Evolutionary conservation across 2,888 invertebrate species (phyloP).

Genomic region (Nycteola revayana): DNA sequence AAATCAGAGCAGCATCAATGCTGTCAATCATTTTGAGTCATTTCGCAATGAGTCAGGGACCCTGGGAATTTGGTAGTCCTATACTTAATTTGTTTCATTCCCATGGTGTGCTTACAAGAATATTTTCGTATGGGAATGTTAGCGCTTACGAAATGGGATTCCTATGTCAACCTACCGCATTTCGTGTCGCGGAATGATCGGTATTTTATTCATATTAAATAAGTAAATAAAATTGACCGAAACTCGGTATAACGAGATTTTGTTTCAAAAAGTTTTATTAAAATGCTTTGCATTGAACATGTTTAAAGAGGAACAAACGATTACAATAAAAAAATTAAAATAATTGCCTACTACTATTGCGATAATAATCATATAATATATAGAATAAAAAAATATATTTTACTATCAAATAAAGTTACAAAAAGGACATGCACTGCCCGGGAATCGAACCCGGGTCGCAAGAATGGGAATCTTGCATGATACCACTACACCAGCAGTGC

Average conservation of each 20-base stretch:
- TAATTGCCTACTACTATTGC: no score
- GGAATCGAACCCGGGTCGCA: slow-evolving; percentile 91
- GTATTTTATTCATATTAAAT: slow-evolving; percentile 34
- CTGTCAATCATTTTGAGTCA: slow-evolving; percentile 33
- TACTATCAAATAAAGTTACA: not conserved
- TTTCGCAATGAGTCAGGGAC: slow-evolving; percentile 27
- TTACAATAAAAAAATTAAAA: no score
- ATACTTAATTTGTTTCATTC: slow-evolving; percentile 65
- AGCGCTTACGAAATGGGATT: slow-evolving; percentile 44
- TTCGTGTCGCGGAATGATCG: slow-evolving; percentile 37
- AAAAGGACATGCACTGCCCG: slow-evolving; percentile 30
- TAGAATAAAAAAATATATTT: no score
- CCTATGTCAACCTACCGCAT: slow-evolving; percentile 56
- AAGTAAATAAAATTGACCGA: no score
- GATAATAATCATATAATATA: no score
- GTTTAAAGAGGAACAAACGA: no score
- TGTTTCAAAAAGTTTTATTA: no score
- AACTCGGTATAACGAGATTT: no score
- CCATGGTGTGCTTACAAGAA: slow-evolving; percentile 55
- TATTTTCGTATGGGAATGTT: slow-evolving; percentile 52
- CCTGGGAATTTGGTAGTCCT: slow-evolving; percentile 7
- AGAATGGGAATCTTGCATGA: slow-evolving; percentile 99
- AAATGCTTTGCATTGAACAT: no score
- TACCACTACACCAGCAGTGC: slow-evolving; percentile 99
- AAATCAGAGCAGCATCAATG: not conserved